Evolutionary conservation across 1,140 invertebrate genomes (phyloP), one percentile per base, ranked within the genome.

Genomic region (Lepidostoma basale): DNA sequence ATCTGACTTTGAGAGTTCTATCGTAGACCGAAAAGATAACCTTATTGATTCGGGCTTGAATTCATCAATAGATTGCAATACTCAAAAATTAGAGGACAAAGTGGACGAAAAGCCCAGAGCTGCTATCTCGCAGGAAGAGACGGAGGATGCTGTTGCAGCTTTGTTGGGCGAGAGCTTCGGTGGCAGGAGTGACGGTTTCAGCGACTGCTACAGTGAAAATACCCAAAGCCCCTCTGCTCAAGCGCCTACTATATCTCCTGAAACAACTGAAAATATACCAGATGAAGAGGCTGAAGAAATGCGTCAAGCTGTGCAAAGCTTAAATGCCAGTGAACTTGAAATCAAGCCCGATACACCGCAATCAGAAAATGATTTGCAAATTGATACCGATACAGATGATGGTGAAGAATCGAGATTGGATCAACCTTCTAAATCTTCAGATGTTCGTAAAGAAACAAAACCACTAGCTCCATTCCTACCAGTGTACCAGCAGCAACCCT

Each of bases 61-160:
- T 65, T 68, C 30, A 52, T 60, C 52, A 25, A 28, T 70, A 36
- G 77, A 82, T 52, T 62, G 25, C 69, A 68, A 66, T 73, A 64
- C 30, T 44, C 67, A 74, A 54, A 85, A 85, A 75, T n/a, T 74
- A 1, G 76, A 82, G 40, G 85, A 86, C 33, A 87, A 88, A 74
- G 74, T 81, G 0, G 90, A 90, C 68, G 91, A 93, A 68, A 93
- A 93, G 74, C 89, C 91, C 0, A 84, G 92, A 40, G 89, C 92
- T 0, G 86, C 92, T 0, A 95, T 95, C 72, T 95, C 93, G 0
- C 93, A 95, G 80, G 93, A 95, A 82, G 93, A 96, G 81, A 96
- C 94, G 0, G 93, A 94, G 76, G 93, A 95, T 79, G 94, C 94
- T 0, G 93, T 96, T 0, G 93, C 93, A 1, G 93, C 93, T 5